Evolutionary conservation across 2,888 invertebrate species (phyloP), one percentile per base, ranked within the genome.

Genomic region (Leptinotarsa tumamoca): DNA sequence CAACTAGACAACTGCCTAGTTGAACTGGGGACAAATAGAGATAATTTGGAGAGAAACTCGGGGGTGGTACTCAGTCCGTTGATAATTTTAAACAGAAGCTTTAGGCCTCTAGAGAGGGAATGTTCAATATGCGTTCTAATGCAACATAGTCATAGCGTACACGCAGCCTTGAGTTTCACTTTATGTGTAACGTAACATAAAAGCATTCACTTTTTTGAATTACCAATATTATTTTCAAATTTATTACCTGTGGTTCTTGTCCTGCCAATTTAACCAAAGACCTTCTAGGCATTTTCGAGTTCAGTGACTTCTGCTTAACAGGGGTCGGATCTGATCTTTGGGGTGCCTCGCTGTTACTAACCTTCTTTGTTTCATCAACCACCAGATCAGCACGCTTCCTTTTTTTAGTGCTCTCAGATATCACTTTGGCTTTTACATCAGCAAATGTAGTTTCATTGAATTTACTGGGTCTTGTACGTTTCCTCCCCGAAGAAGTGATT

Each of bases 361-460:
- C 58, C 14, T 63, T 63, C 17, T 43, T 63, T 7, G 43, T n/a
- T n/a, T 33, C 63, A 10, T 63, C 63, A 43, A 13, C 1, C 43
- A 76, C 82, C 5, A 86, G 86, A 63, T 84, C 85, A n/a, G 27
- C 14, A 23, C 87, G 84, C 79, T 87, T 88, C 67, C 87, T 81
- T 78, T 87, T 87, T 63, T 82, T 82, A 5, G 80, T 79, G 56
- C 78, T 78, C 10, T 78, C 73, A 17, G 80, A 74, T 10, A 77
- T 77, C 33, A 67, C 75, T 79, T 85, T 86, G 10, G 82, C 82
- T 79, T 87, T 87, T 13, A 85, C 83, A 76, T 87, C 87, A 1
- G 90, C 91, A 82, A 91, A 92, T 0, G 92, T 92, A 7, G 91
- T 90, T 86, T 93, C 93, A 79, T 92, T 92, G 82, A 90, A 93